Conservation (phyloP, 1,140 invertebrate genomes). For the Orussus abietinus region DNA sequence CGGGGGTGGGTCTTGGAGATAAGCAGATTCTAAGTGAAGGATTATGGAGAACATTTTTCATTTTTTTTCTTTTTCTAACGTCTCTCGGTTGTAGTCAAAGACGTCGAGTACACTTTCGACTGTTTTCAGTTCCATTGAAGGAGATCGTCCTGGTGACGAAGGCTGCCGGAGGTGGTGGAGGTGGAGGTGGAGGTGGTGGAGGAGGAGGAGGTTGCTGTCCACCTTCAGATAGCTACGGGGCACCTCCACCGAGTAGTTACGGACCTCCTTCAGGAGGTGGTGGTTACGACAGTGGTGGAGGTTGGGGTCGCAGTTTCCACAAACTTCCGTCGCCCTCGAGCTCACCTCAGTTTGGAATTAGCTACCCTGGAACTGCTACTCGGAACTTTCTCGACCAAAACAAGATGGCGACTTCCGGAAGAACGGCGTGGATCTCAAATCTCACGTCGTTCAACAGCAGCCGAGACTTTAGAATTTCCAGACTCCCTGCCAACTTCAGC, state of each 20-base stretch:
- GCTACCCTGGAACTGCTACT: no score
- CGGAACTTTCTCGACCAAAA: no score
- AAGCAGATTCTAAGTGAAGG: conserved; percentile 8
- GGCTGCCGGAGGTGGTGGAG: conserved; percentile 24
- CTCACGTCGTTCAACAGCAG: no score
- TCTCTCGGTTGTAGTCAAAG: no score
- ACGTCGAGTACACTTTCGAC: no score
- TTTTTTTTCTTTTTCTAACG: conserved; percentile 6
- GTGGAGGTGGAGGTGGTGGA: conserved; percentile 18
- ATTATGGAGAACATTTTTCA: no score
- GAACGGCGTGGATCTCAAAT: no score
- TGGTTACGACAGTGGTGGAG: conserved; percentile 34
- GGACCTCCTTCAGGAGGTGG: conserved; percentile 33
- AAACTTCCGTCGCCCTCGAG: conserved; percentile 16
- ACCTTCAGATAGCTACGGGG: conserved; percentile 32
- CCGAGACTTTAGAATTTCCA: no score
- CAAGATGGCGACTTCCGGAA: no score
- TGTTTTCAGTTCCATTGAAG: conserved; percentile 30
- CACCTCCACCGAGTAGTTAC: conserved; percentile 30
- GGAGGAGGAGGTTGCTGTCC: background rate
- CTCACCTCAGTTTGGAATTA: no score
- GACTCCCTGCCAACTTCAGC: no score
- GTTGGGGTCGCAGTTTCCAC: conserved; percentile 46
- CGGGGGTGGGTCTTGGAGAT: conserved; percentile 22
- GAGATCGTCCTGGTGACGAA: conserved; percentile 46